phyloP scores from a whole-genome alignment of 2,797 vertebrate genomes.

The Sorex maritimensis region DNA sequence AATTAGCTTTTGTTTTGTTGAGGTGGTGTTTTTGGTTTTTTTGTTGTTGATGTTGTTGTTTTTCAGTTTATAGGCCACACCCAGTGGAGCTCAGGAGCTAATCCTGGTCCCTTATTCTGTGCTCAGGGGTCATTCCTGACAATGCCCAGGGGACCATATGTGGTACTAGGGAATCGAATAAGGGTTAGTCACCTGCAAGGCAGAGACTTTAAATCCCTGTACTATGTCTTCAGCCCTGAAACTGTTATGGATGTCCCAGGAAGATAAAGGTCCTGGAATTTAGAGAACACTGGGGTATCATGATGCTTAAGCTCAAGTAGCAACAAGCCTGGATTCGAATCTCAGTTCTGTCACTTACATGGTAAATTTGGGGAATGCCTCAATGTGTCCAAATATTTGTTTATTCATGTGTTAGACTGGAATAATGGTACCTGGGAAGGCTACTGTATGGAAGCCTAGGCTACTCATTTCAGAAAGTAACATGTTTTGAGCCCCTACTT shows the following conservation, averaged over 20 bases:
- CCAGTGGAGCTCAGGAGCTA: too few relatives aligned
- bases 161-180: too few relatives aligned
- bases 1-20: background rate
- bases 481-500: background rate
- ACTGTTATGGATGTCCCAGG: too few relatives aligned
- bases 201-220: too few relatives aligned
- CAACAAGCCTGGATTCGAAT: background rate
- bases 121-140: too few relatives aligned
- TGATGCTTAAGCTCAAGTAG: background rate
- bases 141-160: too few relatives aligned
- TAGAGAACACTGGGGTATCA: background rate
- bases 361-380: background rate
- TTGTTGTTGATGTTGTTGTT: too few relatives aligned
- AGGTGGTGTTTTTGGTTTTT: too few relatives aligned
- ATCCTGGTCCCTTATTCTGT: too few relatives aligned
- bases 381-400: background rate
- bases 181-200: too few relatives aligned
- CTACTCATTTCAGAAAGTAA: background rate
- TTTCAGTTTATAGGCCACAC: too few relatives aligned
- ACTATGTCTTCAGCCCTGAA: too few relatives aligned
- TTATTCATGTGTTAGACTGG: constrained; percentile 17
- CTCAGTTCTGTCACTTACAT: background rate
- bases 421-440: background rate
- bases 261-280: background rate
- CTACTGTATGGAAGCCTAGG: background rate